Percentiles rank a stretch among this genome's conserved stretches.
Evolutionary conservation across 1,140 invertebrate species (phyloP).

Genomic region (Neuroterus valhalla): DNA sequence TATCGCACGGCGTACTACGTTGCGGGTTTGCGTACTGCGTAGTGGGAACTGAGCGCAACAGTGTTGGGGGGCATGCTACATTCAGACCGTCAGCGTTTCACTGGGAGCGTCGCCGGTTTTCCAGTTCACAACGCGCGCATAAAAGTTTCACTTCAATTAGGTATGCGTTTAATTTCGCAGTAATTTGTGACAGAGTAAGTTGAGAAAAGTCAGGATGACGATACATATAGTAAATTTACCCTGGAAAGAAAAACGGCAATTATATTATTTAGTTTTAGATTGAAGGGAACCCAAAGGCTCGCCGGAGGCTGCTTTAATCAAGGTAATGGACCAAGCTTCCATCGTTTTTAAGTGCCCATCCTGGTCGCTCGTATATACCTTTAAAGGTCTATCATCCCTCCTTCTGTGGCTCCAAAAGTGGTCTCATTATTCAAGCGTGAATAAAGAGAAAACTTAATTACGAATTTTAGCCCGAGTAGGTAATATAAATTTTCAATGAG

Average conservation of each 20-base stretch:
- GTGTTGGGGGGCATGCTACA: too few species aligned
- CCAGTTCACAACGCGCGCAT: too few species aligned
- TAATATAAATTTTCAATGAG: conserved; percentile 25
- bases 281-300: neutral
- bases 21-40: too few species aligned
- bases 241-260: neutral
- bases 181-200: too few species aligned
- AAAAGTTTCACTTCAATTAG: too few species aligned
- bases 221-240: too few species aligned
- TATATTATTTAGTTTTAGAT: neutral
- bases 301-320: neutral
- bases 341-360: neutral
- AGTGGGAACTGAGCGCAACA: too few species aligned
- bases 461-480: neutral
- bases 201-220: too few species aligned
- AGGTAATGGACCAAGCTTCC: conserved; percentile 6
- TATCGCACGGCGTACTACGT: too few species aligned
- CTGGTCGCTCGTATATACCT: neutral
- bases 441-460: conserved; percentile 27
- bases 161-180: too few species aligned
- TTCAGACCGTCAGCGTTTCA: too few species aligned
- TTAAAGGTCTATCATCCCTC: neutral
- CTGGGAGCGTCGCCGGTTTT: too few species aligned
- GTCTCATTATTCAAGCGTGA: conserved; percentile 7
- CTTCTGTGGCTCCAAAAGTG: neutral